A percentile compares a stretch with the other conserved stretches of the same genome.
These are phyloP conservation scores for Hyles vespertilio DNA, from an alignment of 1,140 invertebrate species.

Conservation along the genomic window DNA sequence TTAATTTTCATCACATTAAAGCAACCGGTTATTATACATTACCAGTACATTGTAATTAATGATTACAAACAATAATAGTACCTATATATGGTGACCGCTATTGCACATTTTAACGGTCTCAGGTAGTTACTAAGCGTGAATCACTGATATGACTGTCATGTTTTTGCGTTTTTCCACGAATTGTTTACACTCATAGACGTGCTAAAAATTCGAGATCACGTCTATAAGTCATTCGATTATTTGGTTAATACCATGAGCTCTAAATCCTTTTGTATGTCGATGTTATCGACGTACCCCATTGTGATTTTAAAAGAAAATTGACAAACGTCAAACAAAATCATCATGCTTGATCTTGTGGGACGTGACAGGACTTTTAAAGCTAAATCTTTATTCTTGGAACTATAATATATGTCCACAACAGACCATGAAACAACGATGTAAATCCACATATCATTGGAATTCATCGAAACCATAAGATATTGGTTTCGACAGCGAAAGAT, in stretches of 20 bases:
- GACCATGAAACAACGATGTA: no score
- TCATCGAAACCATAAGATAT: no score
- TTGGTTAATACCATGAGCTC: background rate
- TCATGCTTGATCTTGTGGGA: background rate
- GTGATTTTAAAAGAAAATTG: conserved; percentile 18
- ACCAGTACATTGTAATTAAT: background rate
- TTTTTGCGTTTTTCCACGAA: conserved; percentile 56
- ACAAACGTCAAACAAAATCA: background rate
- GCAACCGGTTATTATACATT: background rate
- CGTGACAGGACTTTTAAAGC: background rate
- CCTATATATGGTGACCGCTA: conserved; percentile 23
- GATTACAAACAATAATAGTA: background rate
- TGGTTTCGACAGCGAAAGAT: no score
- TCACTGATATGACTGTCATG: conserved; percentile 67
- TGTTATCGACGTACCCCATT: conserved; percentile 9
- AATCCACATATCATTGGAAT: no score
- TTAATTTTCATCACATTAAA: no score
- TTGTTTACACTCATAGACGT: conserved; percentile 51
- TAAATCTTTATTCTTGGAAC: no score
- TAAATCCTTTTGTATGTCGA: conserved; percentile 15
- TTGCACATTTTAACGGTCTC: conserved; percentile 58
- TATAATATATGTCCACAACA: no score
- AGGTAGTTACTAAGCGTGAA: conserved; percentile 54
- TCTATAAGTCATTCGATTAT: conserved; percentile 2
- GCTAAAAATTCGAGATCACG: conserved; percentile 42